Conservation (phyloP, 2,113 vertebrate species). For the Pluvianellus socialis region DNA sequence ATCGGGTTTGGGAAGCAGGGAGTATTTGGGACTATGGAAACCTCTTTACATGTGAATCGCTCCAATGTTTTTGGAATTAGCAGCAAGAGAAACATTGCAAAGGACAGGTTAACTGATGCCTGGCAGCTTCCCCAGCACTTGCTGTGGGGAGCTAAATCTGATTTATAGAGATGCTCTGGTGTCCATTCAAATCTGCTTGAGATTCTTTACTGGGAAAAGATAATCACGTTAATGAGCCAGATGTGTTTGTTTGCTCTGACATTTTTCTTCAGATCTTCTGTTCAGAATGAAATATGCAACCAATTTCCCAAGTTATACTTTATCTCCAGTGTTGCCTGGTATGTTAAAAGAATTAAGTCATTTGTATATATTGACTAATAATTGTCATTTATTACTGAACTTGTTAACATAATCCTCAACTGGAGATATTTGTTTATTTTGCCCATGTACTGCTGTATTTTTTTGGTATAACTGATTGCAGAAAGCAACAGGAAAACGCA, state of each 20-base stretch:
- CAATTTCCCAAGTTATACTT: neutral
- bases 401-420: neutral
- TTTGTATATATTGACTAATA: neutral
- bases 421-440: neutral
- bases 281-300: neutral
- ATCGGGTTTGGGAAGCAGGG: neutral
- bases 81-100: neutral
- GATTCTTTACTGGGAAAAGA: neutral
- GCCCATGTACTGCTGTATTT: neutral
- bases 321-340: neutral
- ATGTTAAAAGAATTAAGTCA: neutral
- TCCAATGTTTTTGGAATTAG: neutral
- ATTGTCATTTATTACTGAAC: neutral
- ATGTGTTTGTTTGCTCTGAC: neutral
- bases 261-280: neutral
- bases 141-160: neutral
- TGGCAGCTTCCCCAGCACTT: neutral
- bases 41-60: rapidly evolving
- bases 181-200: neutral
- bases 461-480: neutral
- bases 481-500: neutral
- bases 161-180: neutral
- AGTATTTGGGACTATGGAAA: neutral
- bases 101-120: neutral
- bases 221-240: neutral